Base-by-base conservation (phyloP, 2,797 vertebrate genomes). In the Acipenser oxyrinchus region DNA sequence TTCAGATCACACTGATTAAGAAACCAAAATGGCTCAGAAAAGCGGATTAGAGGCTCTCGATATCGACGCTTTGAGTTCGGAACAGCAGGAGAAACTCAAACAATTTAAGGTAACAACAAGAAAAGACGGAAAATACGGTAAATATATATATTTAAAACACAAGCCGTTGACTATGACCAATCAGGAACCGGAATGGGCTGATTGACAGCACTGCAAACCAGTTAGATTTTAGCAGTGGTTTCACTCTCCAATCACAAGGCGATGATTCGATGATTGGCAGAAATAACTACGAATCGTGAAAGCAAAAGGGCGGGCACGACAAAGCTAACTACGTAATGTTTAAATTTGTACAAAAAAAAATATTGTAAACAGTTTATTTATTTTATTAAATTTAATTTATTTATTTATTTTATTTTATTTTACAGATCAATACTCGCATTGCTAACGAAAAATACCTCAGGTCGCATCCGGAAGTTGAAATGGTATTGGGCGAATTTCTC, bases 361-460 rank as follows among this genome's bases (percentile, higher is more conserved):
- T 18, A 18, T 18, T 18, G 15, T 18, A 18, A 18, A 18, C 15
- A 18, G 15, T 18, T 18, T 18, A 18, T 18, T 18, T n/a, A n/a
- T n/a, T n/a, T n/a, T n/a, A n/a, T n/a, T n/a, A n/a, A n/a, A n/a
- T n/a, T n/a, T n/a, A n/a, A 18, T 18, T 18, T 18, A 18, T 18
- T 18, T 18, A 18, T 18, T 18, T 53, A 12, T 53, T 12, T 62
- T 62, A 18, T 62, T 62, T 69, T 65, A n/a, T 12, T 49, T 51
- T 15, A 5, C 70, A 91, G 89, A 79, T 89, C 55, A 79, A 84
- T 66, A 89, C 83, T 0, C 84, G 82, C 78, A 82, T 86, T 50
- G 78, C 82, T 59, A 91, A 90, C 67, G 86, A 90, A 72, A 80
- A 51, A 50, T 91, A 90, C 75, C 53, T 91, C 70, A 81, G 75